phyloP scores from a whole-genome alignment of 2,888 invertebrate species.

The Callimorpha dominula region DNA sequence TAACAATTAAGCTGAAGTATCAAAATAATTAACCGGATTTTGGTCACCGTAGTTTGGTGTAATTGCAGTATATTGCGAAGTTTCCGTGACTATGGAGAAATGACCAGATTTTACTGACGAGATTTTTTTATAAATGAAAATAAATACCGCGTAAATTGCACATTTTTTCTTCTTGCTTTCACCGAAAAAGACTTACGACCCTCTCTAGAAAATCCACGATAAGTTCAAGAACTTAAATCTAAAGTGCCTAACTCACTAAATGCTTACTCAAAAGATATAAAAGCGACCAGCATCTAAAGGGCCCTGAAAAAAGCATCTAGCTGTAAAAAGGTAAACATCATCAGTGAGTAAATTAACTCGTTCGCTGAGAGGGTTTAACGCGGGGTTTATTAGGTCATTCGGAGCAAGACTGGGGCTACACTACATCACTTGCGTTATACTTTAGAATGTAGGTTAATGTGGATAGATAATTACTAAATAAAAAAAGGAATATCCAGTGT shows the following conservation, averaged over 20 bases:
- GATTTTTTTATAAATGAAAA: not conserved
- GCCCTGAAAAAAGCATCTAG: constrained; percentile 57
- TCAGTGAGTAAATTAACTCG: constrained; percentile 61
- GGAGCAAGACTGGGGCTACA: constrained; percentile 16
- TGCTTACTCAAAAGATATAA: constrained; percentile 34
- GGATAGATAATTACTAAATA: constrained; percentile 7
- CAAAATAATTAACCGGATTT: too few species aligned
- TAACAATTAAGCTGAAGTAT: too few species aligned
- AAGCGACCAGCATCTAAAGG: constrained; percentile 47
- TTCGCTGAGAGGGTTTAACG: constrained; percentile 53
- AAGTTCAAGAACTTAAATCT: constrained; percentile 6
- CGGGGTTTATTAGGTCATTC: constrained; percentile 59
- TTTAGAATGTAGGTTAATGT: constrained; percentile 27
- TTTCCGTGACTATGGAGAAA: not conserved
- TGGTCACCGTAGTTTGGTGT: too few species aligned
- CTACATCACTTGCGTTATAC: constrained; percentile 3
- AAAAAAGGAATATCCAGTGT: not conserved
- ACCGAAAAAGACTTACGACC: not conserved
- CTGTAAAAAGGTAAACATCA: constrained; percentile 60
- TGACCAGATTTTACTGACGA: not conserved
- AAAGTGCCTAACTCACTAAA: constrained; percentile 23
- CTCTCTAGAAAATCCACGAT: not conserved
- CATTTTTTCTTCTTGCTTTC: not conserved
- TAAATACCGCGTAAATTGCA: not conserved
- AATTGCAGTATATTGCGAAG: not conserved